These are phyloP conservation scores for Parauchenoglanis punctatus DNA, from an alignment of 2,797 vertebrate species.

Conservation along the genomic window DNA sequence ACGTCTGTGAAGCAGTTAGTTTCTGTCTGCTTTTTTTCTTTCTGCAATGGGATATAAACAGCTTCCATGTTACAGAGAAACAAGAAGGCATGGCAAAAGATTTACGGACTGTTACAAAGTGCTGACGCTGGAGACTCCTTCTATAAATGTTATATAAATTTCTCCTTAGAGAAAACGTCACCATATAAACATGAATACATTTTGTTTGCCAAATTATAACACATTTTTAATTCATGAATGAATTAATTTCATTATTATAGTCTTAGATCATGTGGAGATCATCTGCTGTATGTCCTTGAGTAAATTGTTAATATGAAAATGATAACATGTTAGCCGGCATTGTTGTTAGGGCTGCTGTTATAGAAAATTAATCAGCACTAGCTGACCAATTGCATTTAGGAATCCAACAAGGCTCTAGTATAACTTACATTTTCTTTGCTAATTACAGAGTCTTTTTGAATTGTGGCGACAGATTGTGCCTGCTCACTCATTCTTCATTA, in stretches of 20 bases:
- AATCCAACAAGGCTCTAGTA: background rate
- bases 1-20: background rate
- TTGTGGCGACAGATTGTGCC: background rate
- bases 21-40: background rate
- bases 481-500: background rate
- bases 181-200: background rate
- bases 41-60: background rate
- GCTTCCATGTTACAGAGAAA: background rate
- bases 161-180: background rate
- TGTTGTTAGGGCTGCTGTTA: background rate
- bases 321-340: background rate
- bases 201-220: background rate
- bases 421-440: background rate
- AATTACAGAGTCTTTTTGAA: background rate
- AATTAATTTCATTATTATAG: background rate
- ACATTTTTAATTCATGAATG: background rate
- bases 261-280: background rate
- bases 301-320: background rate
- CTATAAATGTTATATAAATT: background rate
- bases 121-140: background rate
- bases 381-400: background rate
- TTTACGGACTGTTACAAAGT: background rate
- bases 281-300: background rate
- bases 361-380: background rate
- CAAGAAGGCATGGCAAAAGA: background rate